These are phyloP conservation scores for Cepaea hortensis DNA, from an alignment of 2,888 invertebrate genomes.

Conservation along the genomic window DNA sequence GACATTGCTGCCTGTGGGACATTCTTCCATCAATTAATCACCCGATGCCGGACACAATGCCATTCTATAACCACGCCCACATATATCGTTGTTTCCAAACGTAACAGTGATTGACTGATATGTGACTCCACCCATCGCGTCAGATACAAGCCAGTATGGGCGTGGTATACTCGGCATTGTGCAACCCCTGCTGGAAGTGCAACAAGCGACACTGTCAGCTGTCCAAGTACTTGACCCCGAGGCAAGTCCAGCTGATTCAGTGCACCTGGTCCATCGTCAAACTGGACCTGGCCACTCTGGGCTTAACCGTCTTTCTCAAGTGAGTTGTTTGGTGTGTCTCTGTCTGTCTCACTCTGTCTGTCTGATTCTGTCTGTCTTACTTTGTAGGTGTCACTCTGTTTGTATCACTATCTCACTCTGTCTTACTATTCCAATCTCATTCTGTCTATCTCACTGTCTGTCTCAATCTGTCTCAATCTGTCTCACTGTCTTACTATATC, in stretches of 20 bases:
- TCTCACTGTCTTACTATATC: background rate
- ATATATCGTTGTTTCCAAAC: no score
- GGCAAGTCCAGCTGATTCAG: constrained; percentile 66
- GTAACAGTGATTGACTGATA: no score
- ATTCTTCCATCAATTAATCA: no score
- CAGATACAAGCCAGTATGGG: background rate
- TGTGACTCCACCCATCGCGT: no score
- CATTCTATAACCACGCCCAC: no score
- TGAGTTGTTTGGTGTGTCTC: constrained; percentile 41
- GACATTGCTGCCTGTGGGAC: no score
- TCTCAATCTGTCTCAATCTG: background rate
- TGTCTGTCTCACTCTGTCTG: background rate
- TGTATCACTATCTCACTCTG: background rate
- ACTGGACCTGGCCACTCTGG: constrained; percentile 61
- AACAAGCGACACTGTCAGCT: constrained; percentile 38
- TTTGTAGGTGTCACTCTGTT: background rate
- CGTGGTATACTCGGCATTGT: constrained; percentile 16
- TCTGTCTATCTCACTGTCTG: constrained; percentile 15
- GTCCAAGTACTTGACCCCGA: constrained; percentile 58
- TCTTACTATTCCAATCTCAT: background rate
- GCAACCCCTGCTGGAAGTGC: constrained; percentile 24
- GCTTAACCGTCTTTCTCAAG: constrained; percentile 64
- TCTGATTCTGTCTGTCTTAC: constrained; percentile 3
- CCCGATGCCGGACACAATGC: no score
- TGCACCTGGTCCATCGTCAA: constrained; percentile 66